Conservation (phyloP, 2,113 vertebrate species). For the Zosterops pallidus region DNA sequence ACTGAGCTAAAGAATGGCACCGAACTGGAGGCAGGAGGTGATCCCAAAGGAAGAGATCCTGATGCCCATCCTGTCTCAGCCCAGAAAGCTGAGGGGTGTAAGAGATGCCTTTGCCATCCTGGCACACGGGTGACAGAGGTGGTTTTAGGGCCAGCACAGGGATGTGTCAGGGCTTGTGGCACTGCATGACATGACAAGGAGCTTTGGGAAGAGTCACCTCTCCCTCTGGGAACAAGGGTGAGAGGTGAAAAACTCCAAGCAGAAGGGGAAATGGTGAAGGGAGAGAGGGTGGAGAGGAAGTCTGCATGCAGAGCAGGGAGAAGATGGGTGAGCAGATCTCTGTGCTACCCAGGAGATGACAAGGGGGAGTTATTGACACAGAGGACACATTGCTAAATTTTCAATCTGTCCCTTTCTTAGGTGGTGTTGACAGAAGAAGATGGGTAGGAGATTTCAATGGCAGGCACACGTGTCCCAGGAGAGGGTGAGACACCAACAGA, state of each 20-base stretch:
- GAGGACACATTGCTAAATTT: constrained; percentile 45
- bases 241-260: not conserved
- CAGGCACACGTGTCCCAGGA: constrained; percentile 31
- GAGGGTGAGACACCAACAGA: not conserved
- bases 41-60: not conserved
- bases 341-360: not conserved
- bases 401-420: constrained; percentile 55
- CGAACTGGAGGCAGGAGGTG: accelerated
- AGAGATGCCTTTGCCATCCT: not conserved
- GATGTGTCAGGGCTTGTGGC: not conserved
- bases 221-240: not conserved
- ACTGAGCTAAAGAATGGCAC: not conserved
- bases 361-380: constrained; percentile 46
- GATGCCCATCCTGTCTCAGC: not conserved
- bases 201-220: not conserved
- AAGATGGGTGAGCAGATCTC: constrained; percentile 18
- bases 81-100: not conserved
- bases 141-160: not conserved
- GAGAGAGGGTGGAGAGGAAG: not conserved
- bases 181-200: not conserved
- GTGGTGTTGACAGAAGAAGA: constrained; percentile 60
- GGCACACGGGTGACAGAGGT: not conserved
- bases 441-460: constrained; percentile 36
- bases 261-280: not conserved
- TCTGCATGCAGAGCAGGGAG: not conserved